Evolutionary conservation across 1,140 invertebrate species (phyloP).

Genomic region (Bombus ignitus): DNA sequence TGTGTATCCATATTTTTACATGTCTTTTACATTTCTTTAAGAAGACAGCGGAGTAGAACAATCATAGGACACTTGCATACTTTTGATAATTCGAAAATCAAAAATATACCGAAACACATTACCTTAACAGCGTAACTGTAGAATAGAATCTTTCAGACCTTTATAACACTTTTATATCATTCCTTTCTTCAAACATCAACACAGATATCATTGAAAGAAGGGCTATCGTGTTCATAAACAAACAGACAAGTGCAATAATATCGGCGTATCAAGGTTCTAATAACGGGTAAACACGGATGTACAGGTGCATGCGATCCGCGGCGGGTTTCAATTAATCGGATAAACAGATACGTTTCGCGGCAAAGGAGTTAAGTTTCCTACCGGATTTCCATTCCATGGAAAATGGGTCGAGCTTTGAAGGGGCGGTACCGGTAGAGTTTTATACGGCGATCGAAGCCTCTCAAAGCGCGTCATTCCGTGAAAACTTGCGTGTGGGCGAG

Average conservation of each 20-base stretch:
- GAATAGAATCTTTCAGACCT: too few species aligned
- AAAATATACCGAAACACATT: too few species aligned
- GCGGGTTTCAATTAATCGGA: conserved; percentile 61
- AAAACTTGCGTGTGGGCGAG: conserved; percentile 55
- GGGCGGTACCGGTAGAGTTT: conserved; percentile 24
- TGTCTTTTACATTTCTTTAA: background rate
- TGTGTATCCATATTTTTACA: background rate
- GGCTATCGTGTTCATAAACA: background rate
- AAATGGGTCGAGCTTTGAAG: conserved; percentile 53
- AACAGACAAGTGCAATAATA: background rate
- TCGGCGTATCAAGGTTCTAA: background rate
- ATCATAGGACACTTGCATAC: too few species aligned
- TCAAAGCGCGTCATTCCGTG: conserved; percentile 58
- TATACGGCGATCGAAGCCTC: conserved; percentile 49
- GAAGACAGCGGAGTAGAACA: too few species aligned
- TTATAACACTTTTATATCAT: too few species aligned
- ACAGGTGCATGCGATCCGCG: conserved; percentile 25
- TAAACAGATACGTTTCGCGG: conserved; percentile 28
- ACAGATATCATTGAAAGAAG: background rate
- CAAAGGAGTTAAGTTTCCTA: conserved; percentile 33
- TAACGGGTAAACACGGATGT: conserved; percentile 15
- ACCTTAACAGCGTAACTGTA: too few species aligned
- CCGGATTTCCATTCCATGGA: conserved; percentile 38
- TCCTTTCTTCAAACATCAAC: background rate
- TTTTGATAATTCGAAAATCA: too few species aligned